phyloP scores from a whole-genome alignment of 92 coral and sea anemone species.

The Paragorgia papillata region DNA sequence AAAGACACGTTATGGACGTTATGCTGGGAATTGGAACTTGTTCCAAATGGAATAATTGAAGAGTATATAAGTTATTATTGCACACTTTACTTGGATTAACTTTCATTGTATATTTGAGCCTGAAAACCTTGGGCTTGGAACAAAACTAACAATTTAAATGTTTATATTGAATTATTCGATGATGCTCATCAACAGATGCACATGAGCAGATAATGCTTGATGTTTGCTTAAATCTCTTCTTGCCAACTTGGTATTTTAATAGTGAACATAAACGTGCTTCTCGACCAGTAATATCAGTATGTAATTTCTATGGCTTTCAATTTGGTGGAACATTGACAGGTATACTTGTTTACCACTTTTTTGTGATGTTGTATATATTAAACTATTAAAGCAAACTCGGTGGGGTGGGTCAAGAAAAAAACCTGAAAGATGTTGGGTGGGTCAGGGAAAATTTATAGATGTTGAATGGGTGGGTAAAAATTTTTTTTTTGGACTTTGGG shows the following conservation, averaged over 20 bases:
- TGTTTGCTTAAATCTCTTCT: slow-evolving; percentile 25
- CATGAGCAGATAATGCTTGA: slow-evolving; percentile 23
- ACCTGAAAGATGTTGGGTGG: too few species aligned
- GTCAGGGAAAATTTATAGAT: too few species aligned
- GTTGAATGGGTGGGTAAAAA: too few species aligned
- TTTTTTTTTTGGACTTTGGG: too few species aligned
- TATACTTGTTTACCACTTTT: too few species aligned
- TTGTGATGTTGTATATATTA: too few species aligned
- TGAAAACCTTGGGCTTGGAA: slow-evolving; percentile 20
- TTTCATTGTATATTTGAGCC: slow-evolving; percentile 17
- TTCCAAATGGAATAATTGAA: slow-evolving; percentile 40
- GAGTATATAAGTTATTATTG: slow-evolving; percentile 18
- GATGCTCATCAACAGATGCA: slow-evolving; percentile 28
- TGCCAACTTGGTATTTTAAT: slow-evolving; percentile 23
- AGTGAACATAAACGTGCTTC: slow-evolving; percentile 21
- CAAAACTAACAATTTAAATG: slow-evolving; percentile 12
- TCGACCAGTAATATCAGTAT: slow-evolving; percentile 16
- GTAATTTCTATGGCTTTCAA: too few species aligned
- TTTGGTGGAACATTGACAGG: slow-evolving; percentile 26
- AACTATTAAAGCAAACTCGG: too few species aligned
- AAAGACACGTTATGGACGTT: slow-evolving; percentile 41
- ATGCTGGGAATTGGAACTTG: slow-evolving; percentile 40
- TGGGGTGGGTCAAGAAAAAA: too few species aligned
- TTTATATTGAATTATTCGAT: slow-evolving; percentile 7
- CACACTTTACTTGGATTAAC: slow-evolving; percentile 12